Conservation (phyloP, 2,888 invertebrate species). For the Eupithecia tripunctaria region DNA sequence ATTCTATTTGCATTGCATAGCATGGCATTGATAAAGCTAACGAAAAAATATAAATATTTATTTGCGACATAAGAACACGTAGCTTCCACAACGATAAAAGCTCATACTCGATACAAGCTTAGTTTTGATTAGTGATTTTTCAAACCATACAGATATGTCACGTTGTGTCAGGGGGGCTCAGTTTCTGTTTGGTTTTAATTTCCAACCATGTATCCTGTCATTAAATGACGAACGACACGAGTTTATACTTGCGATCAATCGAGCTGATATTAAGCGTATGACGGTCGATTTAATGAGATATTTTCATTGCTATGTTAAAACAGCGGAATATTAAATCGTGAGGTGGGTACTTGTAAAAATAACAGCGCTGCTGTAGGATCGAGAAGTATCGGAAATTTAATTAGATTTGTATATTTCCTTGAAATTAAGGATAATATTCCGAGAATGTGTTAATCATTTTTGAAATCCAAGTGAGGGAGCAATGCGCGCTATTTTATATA, state of each 20-base stretch:
- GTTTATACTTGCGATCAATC: conserved; percentile 50
- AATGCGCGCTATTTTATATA: no score
- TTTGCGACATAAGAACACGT: no score
- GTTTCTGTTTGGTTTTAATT: neutral
- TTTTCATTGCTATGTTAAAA: conserved; percentile 21
- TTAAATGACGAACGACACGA: conserved; percentile 52
- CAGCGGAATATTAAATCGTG: neutral
- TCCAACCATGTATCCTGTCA: conserved; percentile 3
- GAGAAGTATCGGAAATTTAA: neutral
- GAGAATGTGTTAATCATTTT: neutral
- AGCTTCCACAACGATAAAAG: no score
- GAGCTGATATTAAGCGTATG: conserved; percentile 31
- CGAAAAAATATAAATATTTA: no score
- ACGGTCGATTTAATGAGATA: conserved; percentile 21
- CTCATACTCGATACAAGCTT: no score
- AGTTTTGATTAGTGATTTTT: no score
- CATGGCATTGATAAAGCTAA: no score
- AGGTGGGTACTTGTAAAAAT: neutral
- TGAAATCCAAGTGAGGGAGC: neutral
- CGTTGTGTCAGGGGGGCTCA: no score
- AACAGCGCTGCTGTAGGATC: neutral
- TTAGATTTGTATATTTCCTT: neutral
- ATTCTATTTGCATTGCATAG: no score
- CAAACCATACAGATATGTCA: no score
- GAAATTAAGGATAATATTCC: neutral